Percentiles rank a stretch among this genome's conserved stretches.
Evolutionary conservation across 2,113 vertebrate genomes (phyloP).

Genomic region (Gasterosteus nipponicus): DNA sequence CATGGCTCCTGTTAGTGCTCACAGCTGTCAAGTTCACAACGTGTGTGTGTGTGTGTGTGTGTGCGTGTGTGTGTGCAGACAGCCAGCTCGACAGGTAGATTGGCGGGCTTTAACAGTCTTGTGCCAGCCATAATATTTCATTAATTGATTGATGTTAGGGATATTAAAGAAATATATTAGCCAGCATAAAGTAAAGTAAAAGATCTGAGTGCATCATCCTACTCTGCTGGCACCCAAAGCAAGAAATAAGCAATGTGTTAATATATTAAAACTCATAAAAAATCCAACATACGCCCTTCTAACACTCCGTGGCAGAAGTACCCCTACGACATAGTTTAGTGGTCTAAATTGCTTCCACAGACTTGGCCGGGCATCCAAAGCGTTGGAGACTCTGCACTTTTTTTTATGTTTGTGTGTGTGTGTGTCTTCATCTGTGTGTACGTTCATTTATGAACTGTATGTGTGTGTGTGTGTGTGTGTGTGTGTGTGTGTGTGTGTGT

Average conservation of each 20-base stretch:
- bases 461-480: constrained; percentile 51
- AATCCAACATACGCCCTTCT: constrained; percentile 52
- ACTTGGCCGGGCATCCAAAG: constrained; percentile 57
- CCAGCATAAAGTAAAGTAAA: neutral
- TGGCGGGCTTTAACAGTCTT: neutral
- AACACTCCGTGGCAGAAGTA: constrained; percentile 39
- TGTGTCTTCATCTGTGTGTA: constrained; percentile 21
- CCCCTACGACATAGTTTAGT: constrained; percentile 31
- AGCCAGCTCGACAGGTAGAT: neutral
- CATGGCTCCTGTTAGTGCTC: neutral
- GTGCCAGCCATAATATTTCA: neutral
- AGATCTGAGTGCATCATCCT: neutral
- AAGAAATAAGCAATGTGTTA: constrained; percentile 24
- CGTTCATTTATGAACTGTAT: constrained; percentile 28
- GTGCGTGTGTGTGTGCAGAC: neutral
- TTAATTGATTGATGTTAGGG: neutral
- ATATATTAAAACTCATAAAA: constrained; percentile 31
- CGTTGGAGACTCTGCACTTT: constrained; percentile 8
- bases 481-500: constrained; percentile 33
- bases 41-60: neutral
- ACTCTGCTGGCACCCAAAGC: neutral
- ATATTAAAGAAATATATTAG: neutral
- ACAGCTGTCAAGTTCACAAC: neutral
- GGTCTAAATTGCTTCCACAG: constrained; percentile 64
- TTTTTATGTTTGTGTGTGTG: neutral